A percentile compares a stretch with the other conserved stretches of the same genome.
Evolutionary conservation across 2,888 invertebrate genomes (phyloP).

Genomic region (Hemithea aestivaria): DNA sequence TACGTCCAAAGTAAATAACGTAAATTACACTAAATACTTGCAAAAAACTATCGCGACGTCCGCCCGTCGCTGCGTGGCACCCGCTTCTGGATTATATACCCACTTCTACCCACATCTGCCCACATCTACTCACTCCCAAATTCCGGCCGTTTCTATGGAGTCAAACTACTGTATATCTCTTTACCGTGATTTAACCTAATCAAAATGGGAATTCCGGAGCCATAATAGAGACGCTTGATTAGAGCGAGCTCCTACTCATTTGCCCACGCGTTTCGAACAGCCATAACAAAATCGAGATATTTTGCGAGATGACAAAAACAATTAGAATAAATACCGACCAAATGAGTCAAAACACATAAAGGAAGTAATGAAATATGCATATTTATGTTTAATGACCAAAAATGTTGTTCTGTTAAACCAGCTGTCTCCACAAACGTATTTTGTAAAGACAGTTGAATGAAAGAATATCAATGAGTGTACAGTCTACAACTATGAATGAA

Average conservation of each 20-base stretch:
- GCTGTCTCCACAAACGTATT: constrained; percentile 10
- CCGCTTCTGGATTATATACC: no score
- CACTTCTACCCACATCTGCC: no score
- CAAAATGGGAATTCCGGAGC: constrained; percentile 14
- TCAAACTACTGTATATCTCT: no score
- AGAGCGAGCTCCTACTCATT: constrained; percentile 1
- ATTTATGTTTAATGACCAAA: no score
- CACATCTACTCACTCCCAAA: no score
- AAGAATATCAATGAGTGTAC: constrained; percentile 43
- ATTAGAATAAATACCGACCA: background rate
- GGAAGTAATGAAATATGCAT: background rate
- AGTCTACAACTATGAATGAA: constrained; percentile 43
- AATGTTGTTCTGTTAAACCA: constrained; percentile 1
- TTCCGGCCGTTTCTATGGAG: no score
- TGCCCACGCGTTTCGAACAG: constrained; percentile 18
- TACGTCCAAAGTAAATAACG: no score
- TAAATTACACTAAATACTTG: no score
- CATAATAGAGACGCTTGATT: constrained; percentile 15
- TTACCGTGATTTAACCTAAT: constrained; percentile 19
- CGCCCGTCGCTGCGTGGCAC: no score
- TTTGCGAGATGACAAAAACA: constrained; percentile 9
- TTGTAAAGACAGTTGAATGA: constrained; percentile 31
- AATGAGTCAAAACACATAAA: constrained; percentile 1
- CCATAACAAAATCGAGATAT: constrained; percentile 10
- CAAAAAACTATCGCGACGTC: no score